These are phyloP conservation scores for Callorhinus ursinus DNA, from an alignment of 2,113 vertebrate genomes.

Conservation along the genomic window DNA sequence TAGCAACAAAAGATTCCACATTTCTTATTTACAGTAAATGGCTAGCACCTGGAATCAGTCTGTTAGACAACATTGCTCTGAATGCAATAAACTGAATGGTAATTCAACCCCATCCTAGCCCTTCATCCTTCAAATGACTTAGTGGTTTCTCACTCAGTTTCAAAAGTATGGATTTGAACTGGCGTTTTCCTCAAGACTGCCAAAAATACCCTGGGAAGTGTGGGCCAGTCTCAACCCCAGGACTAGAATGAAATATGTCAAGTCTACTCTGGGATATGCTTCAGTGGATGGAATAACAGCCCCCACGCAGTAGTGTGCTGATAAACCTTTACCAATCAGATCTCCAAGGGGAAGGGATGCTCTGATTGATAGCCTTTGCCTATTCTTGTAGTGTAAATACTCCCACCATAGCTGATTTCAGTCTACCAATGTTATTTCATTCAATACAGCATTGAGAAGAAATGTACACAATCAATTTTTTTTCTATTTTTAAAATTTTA, in stretches of 20 bases:
- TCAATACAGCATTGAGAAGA: not conserved
- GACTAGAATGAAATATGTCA: not conserved
- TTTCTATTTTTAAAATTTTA: not conserved
- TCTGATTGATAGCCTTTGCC: not conserved
- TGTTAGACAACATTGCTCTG: constrained; percentile 45
- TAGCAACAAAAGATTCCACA: constrained; percentile 68
- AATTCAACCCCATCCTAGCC: constrained; percentile 62
- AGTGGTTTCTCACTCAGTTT: constrained; percentile 38
- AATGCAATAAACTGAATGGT: constrained; percentile 57
- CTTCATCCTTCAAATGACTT: constrained; percentile 64
- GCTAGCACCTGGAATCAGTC: constrained; percentile 74
- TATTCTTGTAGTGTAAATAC: not conserved
- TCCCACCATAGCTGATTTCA: not conserved
- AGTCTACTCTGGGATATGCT: not conserved
- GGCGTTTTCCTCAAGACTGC: not conserved
- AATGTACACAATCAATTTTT: not conserved
- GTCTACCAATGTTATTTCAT: not conserved
- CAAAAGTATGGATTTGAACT: constrained; percentile 34
- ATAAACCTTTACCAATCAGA: not conserved
- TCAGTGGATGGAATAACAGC: not conserved
- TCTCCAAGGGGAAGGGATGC: not conserved
- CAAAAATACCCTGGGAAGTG: not conserved
- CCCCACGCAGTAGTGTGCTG: not conserved
- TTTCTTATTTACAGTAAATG: constrained; percentile 74
- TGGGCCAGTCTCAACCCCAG: not conserved